A percentile compares a stretch with the other conserved stretches of the same genome.
phyloP scores from a whole-genome alignment of 2,113 vertebrate species.

The Eublepharis macularius region DNA sequence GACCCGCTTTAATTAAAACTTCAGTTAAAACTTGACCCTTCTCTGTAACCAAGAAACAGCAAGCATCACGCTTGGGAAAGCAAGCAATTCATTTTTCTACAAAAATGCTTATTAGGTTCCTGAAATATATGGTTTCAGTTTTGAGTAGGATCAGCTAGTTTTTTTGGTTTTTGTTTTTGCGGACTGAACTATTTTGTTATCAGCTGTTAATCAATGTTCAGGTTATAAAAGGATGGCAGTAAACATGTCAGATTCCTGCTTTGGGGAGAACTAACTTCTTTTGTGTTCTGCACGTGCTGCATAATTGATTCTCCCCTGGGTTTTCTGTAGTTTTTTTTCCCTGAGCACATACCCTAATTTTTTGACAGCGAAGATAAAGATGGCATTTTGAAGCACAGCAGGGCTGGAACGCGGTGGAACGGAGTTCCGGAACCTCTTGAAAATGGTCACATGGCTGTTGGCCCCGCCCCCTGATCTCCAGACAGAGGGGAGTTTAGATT shows the following conservation, averaged over 20 bases:
- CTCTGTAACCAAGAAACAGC: not conserved
- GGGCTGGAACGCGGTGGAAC: too few species aligned
- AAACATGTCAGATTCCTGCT: not conserved
- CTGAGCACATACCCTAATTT: too few species aligned
- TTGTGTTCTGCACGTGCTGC: too few species aligned
- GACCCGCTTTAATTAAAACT: constrained; percentile 38
- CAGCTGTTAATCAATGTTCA: not conserved
- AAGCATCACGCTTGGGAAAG: not conserved
- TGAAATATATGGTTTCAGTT: not conserved
- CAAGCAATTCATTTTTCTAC: not conserved
- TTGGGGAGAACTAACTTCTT: too few species aligned
- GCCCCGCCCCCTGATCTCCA: too few species aligned
- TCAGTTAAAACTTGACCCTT: constrained; percentile 42
- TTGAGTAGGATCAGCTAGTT: not conserved
- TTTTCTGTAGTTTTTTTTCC: too few species aligned
- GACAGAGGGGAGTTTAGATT: too few species aligned
- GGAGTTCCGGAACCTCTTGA: too few species aligned
- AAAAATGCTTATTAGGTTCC: not conserved
- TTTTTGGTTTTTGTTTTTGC: not conserved
- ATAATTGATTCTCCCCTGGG: too few species aligned
- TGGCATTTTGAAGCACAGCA: too few species aligned
- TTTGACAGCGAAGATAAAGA: too few species aligned
- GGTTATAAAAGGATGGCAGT: not conserved
- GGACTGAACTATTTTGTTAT: not conserved
- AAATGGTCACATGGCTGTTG: too few species aligned